Percentiles rank a stretch among this genome's conserved stretches.
These are phyloP conservation scores for Falco berigora DNA, from an alignment of 2,797 vertebrate genomes.

Conservation along the genomic window DNA sequence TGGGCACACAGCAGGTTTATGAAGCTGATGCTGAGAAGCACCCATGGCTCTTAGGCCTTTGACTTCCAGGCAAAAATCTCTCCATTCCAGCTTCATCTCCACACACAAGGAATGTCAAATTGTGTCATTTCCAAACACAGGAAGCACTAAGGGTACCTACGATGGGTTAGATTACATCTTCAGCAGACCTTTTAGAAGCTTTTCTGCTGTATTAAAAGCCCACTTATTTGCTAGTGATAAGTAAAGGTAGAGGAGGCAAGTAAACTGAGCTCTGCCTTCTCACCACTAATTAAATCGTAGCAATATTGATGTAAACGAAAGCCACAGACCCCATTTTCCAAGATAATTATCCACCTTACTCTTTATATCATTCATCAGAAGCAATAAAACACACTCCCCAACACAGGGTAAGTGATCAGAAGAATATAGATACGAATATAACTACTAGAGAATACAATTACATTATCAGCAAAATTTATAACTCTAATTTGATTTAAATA, in stretches of 20 bases:
- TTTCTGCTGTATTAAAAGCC: not conserved
- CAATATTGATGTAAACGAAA: not conserved
- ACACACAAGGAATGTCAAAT: not conserved
- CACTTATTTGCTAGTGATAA: not conserved
- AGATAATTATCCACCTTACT: not conserved
- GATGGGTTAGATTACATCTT: not conserved
- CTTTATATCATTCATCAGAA: not conserved
- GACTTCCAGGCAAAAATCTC: not conserved
- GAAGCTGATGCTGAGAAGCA: not conserved
- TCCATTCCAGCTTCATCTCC: not conserved
- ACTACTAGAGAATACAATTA: not conserved
- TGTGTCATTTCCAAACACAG: not conserved
- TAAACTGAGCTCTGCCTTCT: not conserved
- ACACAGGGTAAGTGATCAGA: not conserved
- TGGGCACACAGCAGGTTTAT: not conserved
- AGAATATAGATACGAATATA: not conserved
- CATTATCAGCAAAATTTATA: not conserved
- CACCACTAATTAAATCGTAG: not conserved
- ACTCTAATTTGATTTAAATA: not conserved
- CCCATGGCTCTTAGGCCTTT: not conserved
- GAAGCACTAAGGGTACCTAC: not conserved
- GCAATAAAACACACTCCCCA: not conserved
- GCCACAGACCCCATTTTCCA: not conserved
- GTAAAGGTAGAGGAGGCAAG: not conserved
- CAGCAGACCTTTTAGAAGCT: not conserved